Conservation (phyloP, 2,888 invertebrate species). For the Malacosoma neustria region DNA sequence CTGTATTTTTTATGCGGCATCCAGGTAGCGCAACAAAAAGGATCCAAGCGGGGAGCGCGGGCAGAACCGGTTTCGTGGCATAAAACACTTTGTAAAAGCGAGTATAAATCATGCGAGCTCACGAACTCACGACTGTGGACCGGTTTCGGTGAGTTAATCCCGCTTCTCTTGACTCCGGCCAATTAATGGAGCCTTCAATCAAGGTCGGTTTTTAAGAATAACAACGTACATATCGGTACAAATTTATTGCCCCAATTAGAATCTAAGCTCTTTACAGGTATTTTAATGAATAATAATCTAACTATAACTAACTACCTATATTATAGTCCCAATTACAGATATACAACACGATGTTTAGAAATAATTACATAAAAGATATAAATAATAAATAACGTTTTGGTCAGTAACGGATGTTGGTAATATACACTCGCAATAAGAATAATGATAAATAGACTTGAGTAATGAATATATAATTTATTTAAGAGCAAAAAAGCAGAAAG, state of each 20-base stretch:
- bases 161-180: slow-evolving; percentile 38
- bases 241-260: slow-evolving; percentile 41
- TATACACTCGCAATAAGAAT: too few species aligned
- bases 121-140: slow-evolving; percentile 58
- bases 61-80: slow-evolving; percentile 50
- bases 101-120: slow-evolving; percentile 69
- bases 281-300: too few species aligned
- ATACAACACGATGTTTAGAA: too few species aligned
- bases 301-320: too few species aligned
- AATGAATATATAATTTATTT: too few species aligned
- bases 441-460: too few species aligned
- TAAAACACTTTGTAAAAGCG: slow-evolving; percentile 51
- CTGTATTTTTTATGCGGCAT: slow-evolving; percentile 54
- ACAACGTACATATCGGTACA: slow-evolving; percentile 34
- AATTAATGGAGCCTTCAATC: slow-evolving; percentile 56
- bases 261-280: too few species aligned
- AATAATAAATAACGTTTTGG: too few species aligned
- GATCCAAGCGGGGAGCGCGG: slow-evolving; percentile 30
- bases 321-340: too few species aligned
- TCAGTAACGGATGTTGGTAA: too few species aligned
- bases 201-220: slow-evolving; percentile 52
- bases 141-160: slow-evolving; percentile 45
- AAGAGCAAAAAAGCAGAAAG: too few species aligned
- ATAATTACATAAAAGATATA: too few species aligned
- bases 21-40: slow-evolving; percentile 66